phyloP scores from a whole-genome alignment of 1,140 invertebrate species.

The Amyelois transitella region DNA sequence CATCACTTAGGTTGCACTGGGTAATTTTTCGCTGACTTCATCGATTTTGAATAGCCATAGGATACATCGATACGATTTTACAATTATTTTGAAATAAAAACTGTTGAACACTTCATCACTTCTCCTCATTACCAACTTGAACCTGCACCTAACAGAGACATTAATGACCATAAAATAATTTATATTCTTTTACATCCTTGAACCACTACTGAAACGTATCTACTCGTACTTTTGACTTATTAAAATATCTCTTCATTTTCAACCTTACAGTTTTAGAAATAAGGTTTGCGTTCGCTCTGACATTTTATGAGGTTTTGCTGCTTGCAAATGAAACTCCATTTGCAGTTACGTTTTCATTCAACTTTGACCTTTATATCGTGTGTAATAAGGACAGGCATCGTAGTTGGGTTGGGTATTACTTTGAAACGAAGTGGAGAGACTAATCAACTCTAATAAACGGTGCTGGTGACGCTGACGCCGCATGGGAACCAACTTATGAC shows the following conservation, averaged over 20 bases:
- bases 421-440: slow-evolving; percentile 7
- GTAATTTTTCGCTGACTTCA: too few relatives aligned
- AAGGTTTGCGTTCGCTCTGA: not conserved
- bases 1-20: too few relatives aligned
- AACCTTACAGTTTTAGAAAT: not conserved
- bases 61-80: too few relatives aligned
- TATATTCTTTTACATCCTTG: slow-evolving; percentile 2
- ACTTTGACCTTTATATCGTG: not conserved
- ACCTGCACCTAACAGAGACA: too few relatives aligned
- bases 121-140: too few relatives aligned
- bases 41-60: too few relatives aligned
- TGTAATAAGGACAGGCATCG: not conserved
- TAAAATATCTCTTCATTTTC: not conserved
- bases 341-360: not conserved
- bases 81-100: too few relatives aligned
- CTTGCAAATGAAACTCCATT: not conserved
- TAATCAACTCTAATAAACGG: slow-evolving; percentile 41
- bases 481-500: slow-evolving; percentile 1
- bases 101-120: too few relatives aligned
- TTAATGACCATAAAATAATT: not conserved
- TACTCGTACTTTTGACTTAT: not conserved
- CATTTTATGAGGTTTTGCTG: not conserved
- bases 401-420: not conserved
- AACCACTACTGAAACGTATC: slow-evolving; percentile 1
- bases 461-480: slow-evolving; percentile 23